Evolutionary conservation across 2,797 vertebrate species (phyloP), one percentile per base, ranked within the genome.

Genomic region (Eleutherodactylus coqui): DNA sequence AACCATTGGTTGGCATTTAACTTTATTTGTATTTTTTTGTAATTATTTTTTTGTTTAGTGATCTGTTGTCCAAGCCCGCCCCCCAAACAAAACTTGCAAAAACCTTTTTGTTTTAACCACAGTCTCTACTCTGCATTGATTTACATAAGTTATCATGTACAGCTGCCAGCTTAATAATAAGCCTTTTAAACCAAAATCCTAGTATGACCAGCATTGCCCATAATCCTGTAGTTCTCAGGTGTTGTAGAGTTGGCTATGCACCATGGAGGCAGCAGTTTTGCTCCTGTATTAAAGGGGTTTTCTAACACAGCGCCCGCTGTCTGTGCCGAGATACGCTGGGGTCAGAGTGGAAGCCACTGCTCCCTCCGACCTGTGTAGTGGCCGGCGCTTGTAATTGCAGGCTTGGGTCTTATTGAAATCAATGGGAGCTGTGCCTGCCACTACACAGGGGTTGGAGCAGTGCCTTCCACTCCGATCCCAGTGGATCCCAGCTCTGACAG

Each of bases 51-150:
- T 14, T 19, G 14, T 32, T 69, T 69, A 38, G 24, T 13, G 9
- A 72, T 43, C 32, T 70, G 8, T 69, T 36, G 9, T 29, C 60
- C 3, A 16, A 5, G 11, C 32, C 32, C 14, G 11, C 32, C 32
- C 14, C 29, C 67, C 29, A 1, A 69, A 58, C 5, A 69, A 67
- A 27, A 29, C 19, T 19, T 60, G 8, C 14, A 38, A 70, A 41
- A 32, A 5, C 27, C 14, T 34, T 34, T 64, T 41, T n/a, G 36
- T 43, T 14, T 43, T 10, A 72, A 24, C 4, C 1, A 4, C 24
- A n/a, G 69, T 72, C 69, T 72, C 38, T 72, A 14, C 21, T 70
- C 34, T 69, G 34, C 36, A n/a, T 70, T 70, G 67, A 36, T 36
- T 67, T 36, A 36, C 16, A 19, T 27, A 41, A 72, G 10, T 10